Conservation (phyloP, 2,797 vertebrate species). For the Todus mexicanus region DNA sequence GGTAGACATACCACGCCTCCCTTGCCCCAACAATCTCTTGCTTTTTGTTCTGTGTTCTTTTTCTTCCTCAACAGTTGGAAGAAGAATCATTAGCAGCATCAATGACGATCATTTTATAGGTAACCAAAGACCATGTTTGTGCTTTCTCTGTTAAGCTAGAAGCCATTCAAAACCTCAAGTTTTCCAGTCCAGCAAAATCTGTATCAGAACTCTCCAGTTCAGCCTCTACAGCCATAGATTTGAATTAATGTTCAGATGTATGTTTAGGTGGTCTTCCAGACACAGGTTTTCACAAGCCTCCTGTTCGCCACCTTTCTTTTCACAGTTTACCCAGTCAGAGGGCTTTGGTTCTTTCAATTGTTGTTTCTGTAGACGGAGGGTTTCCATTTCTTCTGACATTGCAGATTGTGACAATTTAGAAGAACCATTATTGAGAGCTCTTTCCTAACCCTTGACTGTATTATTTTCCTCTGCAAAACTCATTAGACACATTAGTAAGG, state of each 20-base stretch:
- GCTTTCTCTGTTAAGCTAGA: neutral
- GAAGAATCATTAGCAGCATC: neutral
- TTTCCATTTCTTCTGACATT: neutral
- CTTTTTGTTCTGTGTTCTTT: neutral
- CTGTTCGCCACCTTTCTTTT: neutral
- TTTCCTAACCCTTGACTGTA: neutral
- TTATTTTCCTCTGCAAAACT: neutral
- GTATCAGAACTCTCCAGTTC: neutral
- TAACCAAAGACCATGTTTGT: neutral
- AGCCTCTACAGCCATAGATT: neutral
- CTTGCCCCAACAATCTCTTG: rapidly evolving
- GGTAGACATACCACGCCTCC: rapidly evolving
- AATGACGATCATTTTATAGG: neutral
- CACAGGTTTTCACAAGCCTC: neutral
- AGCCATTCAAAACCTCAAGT: neutral
- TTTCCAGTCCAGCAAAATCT: neutral
- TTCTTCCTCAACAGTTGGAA: neutral
- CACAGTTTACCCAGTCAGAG: neutral
- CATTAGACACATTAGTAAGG: neutral
- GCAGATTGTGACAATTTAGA: neutral
- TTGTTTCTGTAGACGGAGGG: neutral
- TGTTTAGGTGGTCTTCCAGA: neutral
- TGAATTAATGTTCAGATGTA: neutral
- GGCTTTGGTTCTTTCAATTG: neutral
- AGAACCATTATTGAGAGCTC: neutral